Base-by-base conservation (phyloP, 2,888 invertebrate species). In the Perdita meconis region DNA sequence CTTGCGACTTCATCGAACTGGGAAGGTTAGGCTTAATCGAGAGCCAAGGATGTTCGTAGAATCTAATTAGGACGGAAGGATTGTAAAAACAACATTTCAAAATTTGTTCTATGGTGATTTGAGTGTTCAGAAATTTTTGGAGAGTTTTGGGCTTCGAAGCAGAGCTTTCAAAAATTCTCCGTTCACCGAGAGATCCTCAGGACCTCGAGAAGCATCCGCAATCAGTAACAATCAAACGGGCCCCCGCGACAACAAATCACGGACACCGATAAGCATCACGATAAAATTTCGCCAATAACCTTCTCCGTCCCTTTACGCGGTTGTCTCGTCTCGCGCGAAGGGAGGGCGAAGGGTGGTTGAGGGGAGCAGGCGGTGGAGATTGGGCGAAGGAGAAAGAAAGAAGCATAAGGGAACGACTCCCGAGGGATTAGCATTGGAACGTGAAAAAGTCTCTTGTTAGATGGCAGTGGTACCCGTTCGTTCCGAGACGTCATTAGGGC, bases 401-500 rank as follows among this genome's bases (percentile, higher is more conserved):
- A 13, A 10, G 36, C 59, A 57, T 55, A 61, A 55, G 36, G 66
- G 77, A 69, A 83, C 70, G 81, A 78, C 65, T 81, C 78, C 80
- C 61, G 80, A 73, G 77, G 90, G 88, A 91, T 90, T 91, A 91
- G 89, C 91, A 91, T 91, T 91, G 89, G 89, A 89, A 90, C 89
- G 90, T 86, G 87, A 88, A 87, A 87, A 88, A 86, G 83, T 84
- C 83, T 88, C 90, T 90, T 87, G 89, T 89, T 90, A 90, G 87
- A 90, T 85, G 87, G 88, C 85, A 85, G 88, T 83, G 83, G 83
- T 86, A 84, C 87, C 87, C 83, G 85, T 88, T 86, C 87, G 86
- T 88, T 87, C 86, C 82, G 83, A 88, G 91, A 91, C 91, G 90
- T 91, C 91, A 91, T 92, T 92, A 92, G 90, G 86, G 90, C 90